Percentiles rank a stretch among this genome's conserved stretches.
phyloP scores from a whole-genome alignment of 1,140 invertebrate species.

The Leptopilina boulardi region DNA sequence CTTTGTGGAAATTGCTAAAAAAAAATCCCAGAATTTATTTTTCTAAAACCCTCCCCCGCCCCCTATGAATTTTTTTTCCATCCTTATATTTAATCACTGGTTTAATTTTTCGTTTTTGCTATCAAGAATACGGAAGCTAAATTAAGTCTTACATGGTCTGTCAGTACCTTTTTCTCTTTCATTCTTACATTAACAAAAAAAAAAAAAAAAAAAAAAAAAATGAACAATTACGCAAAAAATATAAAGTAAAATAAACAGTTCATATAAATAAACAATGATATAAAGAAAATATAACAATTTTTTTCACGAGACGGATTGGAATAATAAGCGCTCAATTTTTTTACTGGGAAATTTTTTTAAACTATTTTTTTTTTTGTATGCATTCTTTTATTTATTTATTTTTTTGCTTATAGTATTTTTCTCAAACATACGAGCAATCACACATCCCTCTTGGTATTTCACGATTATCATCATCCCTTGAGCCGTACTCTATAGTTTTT shows the following conservation, averaged over 20 bases:
- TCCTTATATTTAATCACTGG: neutral
- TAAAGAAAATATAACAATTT: slow-evolving; percentile 75
- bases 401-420: slow-evolving; percentile 38
- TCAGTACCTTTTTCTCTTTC: slow-evolving; percentile 56
- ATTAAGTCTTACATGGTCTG: too few relatives aligned
- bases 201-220: slow-evolving; percentile 71
- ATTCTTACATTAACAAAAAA: slow-evolving; percentile 47
- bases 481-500: slow-evolving; percentile 57
- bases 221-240: slow-evolving; percentile 70
- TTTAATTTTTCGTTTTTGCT: neutral
- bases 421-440: slow-evolving; percentile 30
- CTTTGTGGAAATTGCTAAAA: too few relatives aligned
- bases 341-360: neutral
- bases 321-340: slow-evolving; percentile 38
- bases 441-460: slow-evolving; percentile 29
- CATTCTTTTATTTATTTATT: slow-evolving; percentile 34
- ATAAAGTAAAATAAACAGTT: slow-evolving; percentile 74
- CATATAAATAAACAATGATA: slow-evolving; percentile 76
- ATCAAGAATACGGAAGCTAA: too few relatives aligned
- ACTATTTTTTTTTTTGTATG: neutral
- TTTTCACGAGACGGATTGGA: slow-evolving; percentile 59
- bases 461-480: slow-evolving; percentile 53
- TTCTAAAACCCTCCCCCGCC: too few relatives aligned
- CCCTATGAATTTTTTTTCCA: too few relatives aligned
- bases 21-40: too few relatives aligned